Evolutionary conservation across 2,797 vertebrate genomes (phyloP), one percentile per base, ranked within the genome.

Genomic region (Anas bahamensis): DNA sequence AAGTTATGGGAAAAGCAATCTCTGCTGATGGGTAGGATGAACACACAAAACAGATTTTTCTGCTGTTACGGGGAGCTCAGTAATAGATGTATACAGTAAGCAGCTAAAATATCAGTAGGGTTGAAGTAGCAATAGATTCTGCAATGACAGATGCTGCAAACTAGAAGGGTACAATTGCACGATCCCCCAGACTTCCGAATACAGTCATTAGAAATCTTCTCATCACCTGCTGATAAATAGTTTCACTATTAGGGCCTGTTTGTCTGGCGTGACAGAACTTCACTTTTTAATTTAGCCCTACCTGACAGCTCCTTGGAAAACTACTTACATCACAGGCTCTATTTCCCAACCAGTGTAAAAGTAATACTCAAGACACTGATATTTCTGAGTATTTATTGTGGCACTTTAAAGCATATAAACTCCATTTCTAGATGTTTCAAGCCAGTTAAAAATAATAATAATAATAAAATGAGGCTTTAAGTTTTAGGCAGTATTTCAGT

Each of bases 331-430:
- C 2, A 0, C 1, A 48, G 52, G 17, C 19, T 87, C 46, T 35
- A 7, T 55, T 88, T 88, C 80, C 60, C 82, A 74, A 57, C 7
- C 33, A 39, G 3, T 23, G 6, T 44, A 86, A 76, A 92, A 91
- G 44, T 31, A 95, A 92, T 63, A 91, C 33, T 68, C 90, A 42
- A 82, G 70, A 93, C 90, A 83, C 4, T 17, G 26, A 64, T 57
- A 68, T 79, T 88, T 96, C 66, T 37, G 13, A 79, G 81, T 56
- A 64, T 96, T 95, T 96, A 97, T 97, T 96, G 66, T 83, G 73
- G 90, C 82, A 90, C 93, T 88, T 86, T 24, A 95, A 95, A 96
- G 77, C 89, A 81, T 61, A 94, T 81, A 88, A 94, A 86, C 76
- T 86, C 64, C 64, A 94, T 69, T 68, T 33, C 31, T 79, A 76